A percentile compares a stretch with the other conserved stretches of the same genome.
These are phyloP conservation scores for Rhineura floridana DNA, from an alignment of 2,113 vertebrate genomes.

Conservation along the genomic window DNA sequence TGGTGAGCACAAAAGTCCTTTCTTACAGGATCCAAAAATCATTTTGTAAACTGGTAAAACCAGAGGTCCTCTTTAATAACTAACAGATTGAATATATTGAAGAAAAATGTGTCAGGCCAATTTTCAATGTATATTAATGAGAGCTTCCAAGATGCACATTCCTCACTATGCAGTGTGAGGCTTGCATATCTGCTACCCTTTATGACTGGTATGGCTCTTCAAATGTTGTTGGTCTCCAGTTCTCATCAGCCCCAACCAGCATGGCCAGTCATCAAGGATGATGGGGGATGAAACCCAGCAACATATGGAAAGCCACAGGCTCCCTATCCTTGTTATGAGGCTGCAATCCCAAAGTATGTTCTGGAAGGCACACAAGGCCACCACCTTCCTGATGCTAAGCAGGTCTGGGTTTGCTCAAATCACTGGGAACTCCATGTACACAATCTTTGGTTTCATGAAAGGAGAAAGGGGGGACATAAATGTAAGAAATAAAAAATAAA, in stretches of 20 bases:
- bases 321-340: too few species aligned
- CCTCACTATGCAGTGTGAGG: not conserved
- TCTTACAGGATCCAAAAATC: not conserved
- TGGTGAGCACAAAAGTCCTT: not conserved
- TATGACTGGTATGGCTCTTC: not conserved
- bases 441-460: too few species aligned
- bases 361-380: too few species aligned
- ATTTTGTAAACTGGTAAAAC: not conserved
- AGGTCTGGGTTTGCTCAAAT: too few species aligned
- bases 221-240: not conserved
- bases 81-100: not conserved
- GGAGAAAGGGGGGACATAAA: too few species aligned
- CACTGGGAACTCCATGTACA: too few species aligned
- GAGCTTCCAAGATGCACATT: not conserved
- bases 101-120: not conserved
- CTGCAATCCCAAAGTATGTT: not conserved
- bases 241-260: too few species aligned
- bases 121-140: not conserved
- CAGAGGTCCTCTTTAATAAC: not conserved
- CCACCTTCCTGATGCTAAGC: too few species aligned
- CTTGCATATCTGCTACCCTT: not conserved
- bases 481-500: too few species aligned
- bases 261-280: too few species aligned
- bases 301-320: too few species aligned
- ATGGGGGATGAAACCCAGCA: too few species aligned